Base-by-base conservation (phyloP, 2,797 vertebrate species). In the Chromis chromis region DNA sequence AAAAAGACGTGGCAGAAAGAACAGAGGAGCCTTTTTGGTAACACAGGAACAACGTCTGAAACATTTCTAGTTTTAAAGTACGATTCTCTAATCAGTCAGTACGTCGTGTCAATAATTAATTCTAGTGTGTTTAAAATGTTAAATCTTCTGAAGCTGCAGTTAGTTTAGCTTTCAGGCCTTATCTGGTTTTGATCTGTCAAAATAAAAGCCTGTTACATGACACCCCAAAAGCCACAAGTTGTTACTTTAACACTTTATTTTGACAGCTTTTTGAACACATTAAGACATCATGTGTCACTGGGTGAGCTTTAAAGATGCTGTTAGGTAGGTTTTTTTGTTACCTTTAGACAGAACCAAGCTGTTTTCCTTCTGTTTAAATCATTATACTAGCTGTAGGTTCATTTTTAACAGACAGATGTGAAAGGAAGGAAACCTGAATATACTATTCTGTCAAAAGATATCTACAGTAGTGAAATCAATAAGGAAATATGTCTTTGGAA, bases 1-100 rank as follows among this genome's bases (percentile, higher is more conserved):
- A 58, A 39, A 31, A 68, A 11, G 40, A 61, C 57, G 67, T 60
- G 79, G 28, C 11, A 63, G 42, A 69, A 48, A 21, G 21, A 6
- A 61, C 19, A 0, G 21, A 42, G 14, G 1, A 52, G 19, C 5
- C 5, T n/a, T 27, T 48, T 40, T 19, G 21, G 25, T 28, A 17
- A 50, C 44, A 4, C 16, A 13, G 1, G 40, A 61, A 58, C 28
- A 22, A 39, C 0, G 49, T 24, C 1, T 53, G 22, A 64, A 36
- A 36, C 33, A 12, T 36, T 12, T 36, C 33, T 36, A 36, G 10
- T 12, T 36, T 1, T 33, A 6, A 19, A 46, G 9, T 4, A 1
- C 2, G 13, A 39, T 14, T 12, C 13, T 44, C 8, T 17, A 13
- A 14, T 13, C 44, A 16, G 28, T 13, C 27, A 16, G n/a, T 31